Evolutionary conservation across 1,140 invertebrate genomes (phyloP), one percentile per base, ranked within the genome.

Genomic region (Calliopsis andreniformis): DNA sequence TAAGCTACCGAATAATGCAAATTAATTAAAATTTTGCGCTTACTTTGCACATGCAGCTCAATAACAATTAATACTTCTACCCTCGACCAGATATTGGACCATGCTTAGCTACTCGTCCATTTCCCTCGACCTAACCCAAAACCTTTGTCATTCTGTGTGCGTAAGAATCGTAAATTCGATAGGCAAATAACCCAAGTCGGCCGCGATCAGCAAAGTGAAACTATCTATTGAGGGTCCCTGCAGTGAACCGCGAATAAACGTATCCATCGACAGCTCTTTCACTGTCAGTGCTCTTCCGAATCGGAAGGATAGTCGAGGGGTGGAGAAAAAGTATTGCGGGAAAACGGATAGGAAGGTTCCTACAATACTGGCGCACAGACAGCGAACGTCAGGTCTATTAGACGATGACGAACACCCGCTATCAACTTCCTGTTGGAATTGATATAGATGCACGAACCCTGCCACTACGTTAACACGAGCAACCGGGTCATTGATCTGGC

Each of bases 401-500:
- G 67, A 63, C 71, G 80, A 83, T 76, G 82, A 84, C 76, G 77
- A 68, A 75, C 71, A 56, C 62, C 76, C 67, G 58, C 81, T 83
- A 83, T 84, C 82, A 83, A 84, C 81, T 84, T 84, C 82, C 82
- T 84, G 82, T 58, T 83, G 79, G 77, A 83, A 77, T 82, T 79
- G 82, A 84, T 83, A 82, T 53, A 69, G 68, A 77, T 59, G 73
- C 79, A 49, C 75, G 30, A 43, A 45, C 73, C 56, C 68, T 71
- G 68, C 70, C 72, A 76, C 80, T 83, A 79, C 35, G 68, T 75
- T 82, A 70, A 66, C 71, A 59, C 75, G 62, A 49, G 32, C 25
- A 63, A 28, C 35, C 64, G 70, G 81, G 81, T 83, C 81, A 70
- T 79, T 82, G 80, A 83, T 83, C 81, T 28, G 59, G 58, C 47